Percentiles rank a stretch among this genome's conserved stretches.
Conservation (phyloP, 2,113 vertebrate species). For the Anser cygnoides region DNA sequence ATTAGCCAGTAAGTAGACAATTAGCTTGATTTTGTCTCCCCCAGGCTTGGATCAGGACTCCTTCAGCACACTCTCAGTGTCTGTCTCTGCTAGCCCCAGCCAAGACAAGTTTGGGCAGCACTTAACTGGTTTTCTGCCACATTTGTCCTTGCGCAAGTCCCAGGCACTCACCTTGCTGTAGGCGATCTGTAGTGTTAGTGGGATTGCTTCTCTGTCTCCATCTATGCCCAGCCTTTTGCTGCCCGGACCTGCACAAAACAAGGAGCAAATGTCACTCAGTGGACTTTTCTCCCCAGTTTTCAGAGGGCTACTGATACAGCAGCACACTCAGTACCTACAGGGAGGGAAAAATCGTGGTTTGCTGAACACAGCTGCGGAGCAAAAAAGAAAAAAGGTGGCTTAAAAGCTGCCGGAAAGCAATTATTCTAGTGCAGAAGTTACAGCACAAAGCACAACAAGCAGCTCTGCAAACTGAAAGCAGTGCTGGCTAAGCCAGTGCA, state of each 20-base stretch:
- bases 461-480: background rate
- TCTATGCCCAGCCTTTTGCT: conserved; percentile 95
- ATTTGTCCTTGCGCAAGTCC: background rate
- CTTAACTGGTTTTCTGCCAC: background rate
- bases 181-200: conserved; percentile 89
- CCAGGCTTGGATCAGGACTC: background rate
- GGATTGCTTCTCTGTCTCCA: conserved; percentile 92
- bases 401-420: background rate
- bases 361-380: background rate
- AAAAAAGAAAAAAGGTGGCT: background rate
- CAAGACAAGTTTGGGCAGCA: background rate
- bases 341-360: background rate
- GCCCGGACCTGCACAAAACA: conserved; percentile 82
- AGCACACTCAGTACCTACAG: background rate
- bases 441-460: background rate
- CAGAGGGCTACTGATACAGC: background rate
- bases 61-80: background rate
- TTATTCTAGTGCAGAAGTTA: background rate
- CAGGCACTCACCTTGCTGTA: conserved; percentile 85
- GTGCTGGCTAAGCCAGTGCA: background rate
- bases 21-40: background rate
- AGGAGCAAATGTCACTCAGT: background rate
- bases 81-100: background rate
- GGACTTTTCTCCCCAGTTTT: background rate
- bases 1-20: background rate